A percentile compares a stretch with the other conserved stretches of the same genome.
Conservation (phyloP, 2,888 invertebrate genomes). For the Pasiphila rectangulata region DNA sequence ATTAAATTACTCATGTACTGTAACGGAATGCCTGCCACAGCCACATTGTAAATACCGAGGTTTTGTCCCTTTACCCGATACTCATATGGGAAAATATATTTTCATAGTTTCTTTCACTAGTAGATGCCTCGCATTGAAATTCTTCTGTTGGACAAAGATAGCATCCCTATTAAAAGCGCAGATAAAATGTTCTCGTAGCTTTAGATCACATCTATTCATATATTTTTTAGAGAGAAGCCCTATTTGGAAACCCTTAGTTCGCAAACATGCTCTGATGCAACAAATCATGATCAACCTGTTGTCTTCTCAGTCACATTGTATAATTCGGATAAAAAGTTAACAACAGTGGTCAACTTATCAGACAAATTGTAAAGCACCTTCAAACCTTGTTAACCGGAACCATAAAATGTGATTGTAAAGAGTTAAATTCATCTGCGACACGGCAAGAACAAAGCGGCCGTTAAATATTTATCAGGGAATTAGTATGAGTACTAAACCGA, state of each 20-base stretch:
- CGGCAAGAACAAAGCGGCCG: constrained; percentile 59
- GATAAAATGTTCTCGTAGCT: not conserved
- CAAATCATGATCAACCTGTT: too few relatives aligned
- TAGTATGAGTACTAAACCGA: constrained; percentile 73
- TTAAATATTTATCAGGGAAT: constrained; percentile 74
- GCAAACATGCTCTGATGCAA: too few relatives aligned
- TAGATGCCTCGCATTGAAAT: constrained; percentile 10
- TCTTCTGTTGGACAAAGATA: constrained; percentile 7
- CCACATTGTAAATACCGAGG: constrained; percentile 34
- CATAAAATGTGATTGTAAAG: constrained; percentile 57
- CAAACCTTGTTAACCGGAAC: constrained; percentile 39
- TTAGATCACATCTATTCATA: not conserved
- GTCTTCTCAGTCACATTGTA: not conserved
- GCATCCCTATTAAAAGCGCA: not conserved
- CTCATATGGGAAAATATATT: constrained; percentile 26
- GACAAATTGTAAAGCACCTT: constrained; percentile 25
- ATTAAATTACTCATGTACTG: constrained; percentile 49
- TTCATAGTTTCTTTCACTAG: constrained; percentile 23
- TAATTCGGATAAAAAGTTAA: constrained; percentile 2
- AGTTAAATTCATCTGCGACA: constrained; percentile 57
- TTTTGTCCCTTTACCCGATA: constrained; percentile 29
- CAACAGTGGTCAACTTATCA: not conserved
- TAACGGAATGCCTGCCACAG: constrained; percentile 36
- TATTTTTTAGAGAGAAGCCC: too few relatives aligned
- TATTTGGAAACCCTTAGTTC: not conserved